Evolutionary conservation across 2,113 vertebrate species (phyloP).

Genomic region (Sorex fumeus): DNA sequence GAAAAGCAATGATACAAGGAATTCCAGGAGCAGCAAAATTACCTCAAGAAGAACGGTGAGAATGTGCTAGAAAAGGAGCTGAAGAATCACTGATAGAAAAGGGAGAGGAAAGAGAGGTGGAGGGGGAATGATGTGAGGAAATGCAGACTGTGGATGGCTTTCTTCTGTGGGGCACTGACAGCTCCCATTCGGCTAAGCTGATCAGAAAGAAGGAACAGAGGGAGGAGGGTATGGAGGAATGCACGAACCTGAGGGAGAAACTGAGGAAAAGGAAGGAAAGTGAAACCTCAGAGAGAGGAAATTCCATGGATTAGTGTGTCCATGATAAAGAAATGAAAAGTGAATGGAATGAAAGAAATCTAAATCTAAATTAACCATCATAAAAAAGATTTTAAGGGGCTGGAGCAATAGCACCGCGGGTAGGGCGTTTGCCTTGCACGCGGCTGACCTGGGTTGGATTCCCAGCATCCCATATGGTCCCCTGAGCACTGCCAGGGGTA

Average conservation of each 20-base stretch:
- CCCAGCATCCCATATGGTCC: too few species aligned
- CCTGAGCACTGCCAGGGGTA: too few species aligned
- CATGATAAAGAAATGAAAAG: background rate
- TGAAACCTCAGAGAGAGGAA: constrained; percentile 57
- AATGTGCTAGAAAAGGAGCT: background rate
- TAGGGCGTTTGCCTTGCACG: too few species aligned
- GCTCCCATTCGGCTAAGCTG: background rate
- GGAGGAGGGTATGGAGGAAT: background rate
- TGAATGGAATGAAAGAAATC: constrained; percentile 45
- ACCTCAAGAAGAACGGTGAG: background rate
- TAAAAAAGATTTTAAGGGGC: constrained; percentile 42
- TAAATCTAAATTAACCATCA: constrained; percentile 61
- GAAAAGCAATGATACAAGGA: background rate
- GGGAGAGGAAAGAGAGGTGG: background rate
- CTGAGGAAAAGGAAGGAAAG: constrained; percentile 70
- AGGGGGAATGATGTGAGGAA: background rate
- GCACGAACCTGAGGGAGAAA: constrained; percentile 31
- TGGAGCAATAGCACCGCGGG: too few species aligned
- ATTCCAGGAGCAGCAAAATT: background rate
- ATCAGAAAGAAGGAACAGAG: background rate
- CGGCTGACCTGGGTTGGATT: too few species aligned
- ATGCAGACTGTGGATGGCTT: background rate
- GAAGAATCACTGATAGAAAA: too few species aligned
- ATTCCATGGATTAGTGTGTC: constrained; percentile 39
- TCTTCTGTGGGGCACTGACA: background rate